Evolutionary conservation across 1,140 invertebrate genomes (phyloP), one percentile per base, ranked within the genome.

Genomic region (Microplitis demolitor): DNA sequence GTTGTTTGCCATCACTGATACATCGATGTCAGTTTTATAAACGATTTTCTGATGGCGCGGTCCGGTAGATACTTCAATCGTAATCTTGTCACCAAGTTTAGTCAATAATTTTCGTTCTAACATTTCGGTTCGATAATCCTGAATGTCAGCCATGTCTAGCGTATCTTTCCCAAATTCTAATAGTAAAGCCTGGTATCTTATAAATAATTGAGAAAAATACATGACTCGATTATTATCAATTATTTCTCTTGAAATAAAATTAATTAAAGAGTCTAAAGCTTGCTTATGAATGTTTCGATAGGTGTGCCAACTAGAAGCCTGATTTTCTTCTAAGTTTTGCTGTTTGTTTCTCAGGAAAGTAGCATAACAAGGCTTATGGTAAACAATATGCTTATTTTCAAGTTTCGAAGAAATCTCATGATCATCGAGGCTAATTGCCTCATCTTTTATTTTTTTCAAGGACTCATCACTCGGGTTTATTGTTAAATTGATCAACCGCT

Each of bases 51-150:
- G n/a, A 24, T 72, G 61, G 74, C 75, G 77, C 70, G 63, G 14
- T 69, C 79, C 81, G 31, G 37, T 80, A 16, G 78, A 81, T 50
- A 74, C 76, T 78, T 80, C 77, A 76, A 79, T 80, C 4, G 74
- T 79, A 74, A 82, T 69, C 69, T 56, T 73, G 56, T 78, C 74
- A 76, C 74, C 78, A 78, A 80, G 80, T 69, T 61, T 71, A 61
- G 77, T 80, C 13, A 77, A 34, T 71, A 78, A 53, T 76, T 82
- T 72, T 79, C 76, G 77, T 79, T 74, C 74, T 11, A 81, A 74
- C n/a, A 66, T 80, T 79, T 80, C 77, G 69, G 67, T 0, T 78
- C 78, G 74, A 51, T 80, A 80, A 79, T 81, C 76, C 75, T 78
- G 54, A 0, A 80, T 78, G 70, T 74, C 69, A 68, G 69, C 72